Evolutionary conservation across 2,888 invertebrate genomes (phyloP).

Genomic region (Harpagoxenus sublaevis): DNA sequence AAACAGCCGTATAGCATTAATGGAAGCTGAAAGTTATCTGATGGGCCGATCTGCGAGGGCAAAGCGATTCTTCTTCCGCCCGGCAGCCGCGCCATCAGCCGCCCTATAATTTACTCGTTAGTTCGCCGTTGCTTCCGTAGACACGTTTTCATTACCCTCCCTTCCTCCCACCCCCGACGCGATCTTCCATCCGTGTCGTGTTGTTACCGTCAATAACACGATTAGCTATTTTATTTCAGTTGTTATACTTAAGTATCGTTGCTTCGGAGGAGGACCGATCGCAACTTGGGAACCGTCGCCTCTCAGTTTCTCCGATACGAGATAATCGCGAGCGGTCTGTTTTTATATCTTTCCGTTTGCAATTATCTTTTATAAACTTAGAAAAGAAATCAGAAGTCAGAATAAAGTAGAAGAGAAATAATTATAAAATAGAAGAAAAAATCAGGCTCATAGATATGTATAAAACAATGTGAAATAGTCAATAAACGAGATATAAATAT

Average conservation of each 20-base stretch:
- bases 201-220: slow-evolving; percentile 17
- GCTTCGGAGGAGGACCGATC: neutral
- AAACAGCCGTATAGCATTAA: slow-evolving; percentile 78
- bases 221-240: slow-evolving; percentile 16
- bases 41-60: slow-evolving; percentile 77
- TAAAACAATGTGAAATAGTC: too few relatives aligned
- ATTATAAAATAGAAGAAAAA: too few relatives aligned
- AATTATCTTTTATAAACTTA: neutral
- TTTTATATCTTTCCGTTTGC: neutral
- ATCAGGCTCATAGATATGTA: too few relatives aligned
- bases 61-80: slow-evolving; percentile 63
- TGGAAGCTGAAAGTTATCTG: slow-evolving; percentile 83
- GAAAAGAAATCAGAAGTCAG: too few relatives aligned
- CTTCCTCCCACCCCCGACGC: neutral
- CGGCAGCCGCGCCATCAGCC: slow-evolving; percentile 76
- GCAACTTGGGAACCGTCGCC: neutral
- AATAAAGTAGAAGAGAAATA: too few relatives aligned
- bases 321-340: neutral
- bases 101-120: slow-evolving; percentile 86
- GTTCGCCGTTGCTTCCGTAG: slow-evolving; percentile 67
- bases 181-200: slow-evolving; percentile 13
- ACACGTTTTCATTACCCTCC: slow-evolving; percentile 44
- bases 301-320: neutral
- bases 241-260: neutral
- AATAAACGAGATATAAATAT: too few relatives aligned